Evolutionary conservation across 1,140 invertebrate genomes (phyloP).

Genomic region (Anastatus disparis): DNA sequence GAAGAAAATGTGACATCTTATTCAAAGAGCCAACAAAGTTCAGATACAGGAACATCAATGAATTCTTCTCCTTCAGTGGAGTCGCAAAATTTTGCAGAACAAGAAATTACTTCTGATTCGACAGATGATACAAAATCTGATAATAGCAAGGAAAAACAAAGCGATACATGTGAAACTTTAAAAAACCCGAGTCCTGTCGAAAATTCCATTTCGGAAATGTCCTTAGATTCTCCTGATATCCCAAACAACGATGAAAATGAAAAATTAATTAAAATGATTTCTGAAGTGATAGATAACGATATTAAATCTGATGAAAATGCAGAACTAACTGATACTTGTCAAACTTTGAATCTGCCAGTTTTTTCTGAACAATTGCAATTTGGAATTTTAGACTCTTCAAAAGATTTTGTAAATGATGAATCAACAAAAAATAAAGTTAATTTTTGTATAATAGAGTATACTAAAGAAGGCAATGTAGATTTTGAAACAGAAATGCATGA

Average conservation of each 20-base stretch:
- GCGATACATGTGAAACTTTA: neutral
- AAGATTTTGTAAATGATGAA: too few species aligned
- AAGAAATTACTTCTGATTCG: slow-evolving; percentile 49
- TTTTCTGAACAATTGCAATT: too few species aligned
- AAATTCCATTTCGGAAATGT: neutral
- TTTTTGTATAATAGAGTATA: slow-evolving; percentile 43
- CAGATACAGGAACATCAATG: neutral
- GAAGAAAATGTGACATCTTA: neutral
- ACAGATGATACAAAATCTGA: slow-evolving; percentile 55
- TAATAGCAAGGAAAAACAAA: slow-evolving; percentile 50
- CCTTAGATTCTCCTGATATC: neutral
- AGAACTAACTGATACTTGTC: neutral
- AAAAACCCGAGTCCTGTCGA: neutral
- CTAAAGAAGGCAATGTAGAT: slow-evolving; percentile 22
- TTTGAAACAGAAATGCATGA: neutral
- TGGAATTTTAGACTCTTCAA: too few species aligned
- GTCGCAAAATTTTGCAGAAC: slow-evolving; percentile 45
- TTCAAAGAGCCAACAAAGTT: slow-evolving; percentile 8
- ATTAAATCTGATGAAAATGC: slow-evolving; percentile 1
- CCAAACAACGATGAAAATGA: neutral
- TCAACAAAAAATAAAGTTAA: slow-evolving; percentile 1
- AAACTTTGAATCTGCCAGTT: too few species aligned
- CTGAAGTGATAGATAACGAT: slow-evolving; percentile 39
- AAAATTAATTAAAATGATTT: slow-evolving; percentile 6
- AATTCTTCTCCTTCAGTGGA: slow-evolving; percentile 29